Conservation (phyloP, 2,888 invertebrate genomes). For the Tetanocera ferruginea region DNA sequence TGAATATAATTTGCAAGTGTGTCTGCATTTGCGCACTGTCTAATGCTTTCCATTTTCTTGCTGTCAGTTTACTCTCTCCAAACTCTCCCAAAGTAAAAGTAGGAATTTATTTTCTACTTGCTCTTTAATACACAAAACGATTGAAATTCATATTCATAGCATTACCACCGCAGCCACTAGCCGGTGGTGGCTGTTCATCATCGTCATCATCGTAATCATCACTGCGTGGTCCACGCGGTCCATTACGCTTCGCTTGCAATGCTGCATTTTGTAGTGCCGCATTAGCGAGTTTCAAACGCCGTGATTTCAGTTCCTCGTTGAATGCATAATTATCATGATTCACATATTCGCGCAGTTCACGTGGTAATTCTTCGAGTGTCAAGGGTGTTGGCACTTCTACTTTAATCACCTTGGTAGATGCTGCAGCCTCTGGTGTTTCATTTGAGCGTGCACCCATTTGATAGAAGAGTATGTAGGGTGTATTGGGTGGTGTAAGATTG, state of each 20-base stretch:
- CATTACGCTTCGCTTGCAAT: slow-evolving; percentile 45
- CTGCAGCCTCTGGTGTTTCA: slow-evolving; percentile 52
- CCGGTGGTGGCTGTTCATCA: slow-evolving; percentile 65
- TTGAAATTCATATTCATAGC: slow-evolving; percentile 64
- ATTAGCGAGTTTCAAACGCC: slow-evolving; percentile 57
- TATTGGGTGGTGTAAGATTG: slow-evolving; percentile 78
- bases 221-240: slow-evolving; percentile 50
- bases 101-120: slow-evolving; percentile 28
- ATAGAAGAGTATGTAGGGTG: slow-evolving; percentile 88
- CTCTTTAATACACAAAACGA: slow-evolving; percentile 64
- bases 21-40: not conserved
- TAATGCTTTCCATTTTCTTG: not conserved
- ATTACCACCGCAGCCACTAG: slow-evolving; percentile 66
- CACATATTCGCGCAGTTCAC: slow-evolving; percentile 64
- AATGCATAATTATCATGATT: slow-evolving; percentile 65
- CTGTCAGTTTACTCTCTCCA: not conserved
- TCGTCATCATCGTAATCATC: slow-evolving; percentile 61
- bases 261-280: slow-evolving; percentile 43
- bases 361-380: slow-evolving; percentile 65
- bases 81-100: not conserved
- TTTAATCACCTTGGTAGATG: slow-evolving; percentile 58
- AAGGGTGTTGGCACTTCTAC: slow-evolving; percentile 60
- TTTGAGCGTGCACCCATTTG: slow-evolving; percentile 69
- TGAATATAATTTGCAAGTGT: slow-evolving; percentile 1
- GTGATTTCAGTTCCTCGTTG: slow-evolving; percentile 60